Percentiles rank a stretch among this genome's conserved stretches.
Conservation (phyloP, 2,113 vertebrate species). For the Balaeniceps rex region DNA sequence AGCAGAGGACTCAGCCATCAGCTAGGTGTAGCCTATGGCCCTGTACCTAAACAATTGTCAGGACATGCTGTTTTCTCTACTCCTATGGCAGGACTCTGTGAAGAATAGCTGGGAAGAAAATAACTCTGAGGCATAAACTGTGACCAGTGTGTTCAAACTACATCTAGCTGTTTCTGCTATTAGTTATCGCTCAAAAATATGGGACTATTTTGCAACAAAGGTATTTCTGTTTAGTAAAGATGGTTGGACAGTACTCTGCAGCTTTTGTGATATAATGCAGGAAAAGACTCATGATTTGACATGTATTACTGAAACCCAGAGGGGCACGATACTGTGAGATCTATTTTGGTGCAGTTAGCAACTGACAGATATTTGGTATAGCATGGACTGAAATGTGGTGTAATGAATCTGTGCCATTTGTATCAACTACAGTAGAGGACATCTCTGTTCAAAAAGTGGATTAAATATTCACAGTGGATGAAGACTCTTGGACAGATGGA, state of each 20-base stretch:
- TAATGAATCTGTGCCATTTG: not conserved
- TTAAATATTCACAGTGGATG: not conserved
- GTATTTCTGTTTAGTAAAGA: not conserved
- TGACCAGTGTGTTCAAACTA: not conserved
- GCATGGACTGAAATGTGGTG: not conserved
- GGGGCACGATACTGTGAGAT: not conserved
- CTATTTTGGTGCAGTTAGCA: conserved; percentile 1
- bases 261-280: not conserved
- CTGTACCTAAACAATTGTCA: not conserved
- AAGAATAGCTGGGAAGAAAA: not conserved
- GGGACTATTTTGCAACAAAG: not conserved
- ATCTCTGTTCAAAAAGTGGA: not conserved
- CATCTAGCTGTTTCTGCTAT: not conserved
- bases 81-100: not conserved
- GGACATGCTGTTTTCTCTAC: not conserved
- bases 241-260: not conserved
- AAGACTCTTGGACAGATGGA: not conserved
- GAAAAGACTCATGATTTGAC: not conserved
- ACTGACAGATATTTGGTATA: not conserved
- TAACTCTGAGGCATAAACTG: not conserved
- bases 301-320: not conserved
- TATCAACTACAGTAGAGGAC: not conserved
- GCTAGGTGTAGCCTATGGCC: not conserved
- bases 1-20: not conserved
- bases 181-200: not conserved